Percentiles rank a stretch among this genome's conserved stretches.
phyloP scores from a whole-genome alignment of 2,113 vertebrate species.

The Heloderma charlesbogerti region DNA sequence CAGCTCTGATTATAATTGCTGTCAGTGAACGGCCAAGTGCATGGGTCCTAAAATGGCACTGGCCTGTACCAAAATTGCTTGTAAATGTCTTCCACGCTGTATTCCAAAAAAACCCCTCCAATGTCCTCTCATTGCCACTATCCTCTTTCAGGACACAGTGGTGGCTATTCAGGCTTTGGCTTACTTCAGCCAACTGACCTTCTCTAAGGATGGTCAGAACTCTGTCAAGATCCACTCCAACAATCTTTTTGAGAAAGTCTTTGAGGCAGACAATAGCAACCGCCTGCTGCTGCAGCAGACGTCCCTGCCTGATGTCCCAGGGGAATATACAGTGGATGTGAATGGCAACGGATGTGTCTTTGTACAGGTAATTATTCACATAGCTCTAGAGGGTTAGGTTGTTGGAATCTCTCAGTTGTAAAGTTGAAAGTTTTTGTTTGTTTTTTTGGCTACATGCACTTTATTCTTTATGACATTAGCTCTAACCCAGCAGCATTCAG shows the following conservation, averaged over 20 bases:
- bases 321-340: constrained; percentile 61
- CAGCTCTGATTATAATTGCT: too few relatives aligned
- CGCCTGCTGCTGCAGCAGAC: constrained; percentile 68
- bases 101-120: neutral
- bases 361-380: constrained; percentile 63
- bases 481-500: neutral
- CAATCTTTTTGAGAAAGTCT: constrained; percentile 48
- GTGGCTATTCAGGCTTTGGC: constrained; percentile 72
- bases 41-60: fast-evolving
- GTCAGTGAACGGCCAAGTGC: too few relatives aligned
- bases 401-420: neutral
- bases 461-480: neutral
- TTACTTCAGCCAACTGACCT: constrained; percentile 61
- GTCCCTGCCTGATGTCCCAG: constrained; percentile 50
- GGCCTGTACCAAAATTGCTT: fast-evolving
- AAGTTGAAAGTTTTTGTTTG: too few relatives aligned
- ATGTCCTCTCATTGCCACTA: neutral
- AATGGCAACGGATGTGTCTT: constrained; percentile 67
- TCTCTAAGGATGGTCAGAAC: constrained; percentile 54
- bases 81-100: neutral
- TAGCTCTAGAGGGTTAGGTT: neutral
- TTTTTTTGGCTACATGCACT: neutral
- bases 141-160: constrained; percentile 72
- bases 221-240: constrained; percentile 53
- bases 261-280: constrained; percentile 66